phyloP scores from a whole-genome alignment of 2,797 vertebrate species.

The Petrocephalus sullivani region DNA sequence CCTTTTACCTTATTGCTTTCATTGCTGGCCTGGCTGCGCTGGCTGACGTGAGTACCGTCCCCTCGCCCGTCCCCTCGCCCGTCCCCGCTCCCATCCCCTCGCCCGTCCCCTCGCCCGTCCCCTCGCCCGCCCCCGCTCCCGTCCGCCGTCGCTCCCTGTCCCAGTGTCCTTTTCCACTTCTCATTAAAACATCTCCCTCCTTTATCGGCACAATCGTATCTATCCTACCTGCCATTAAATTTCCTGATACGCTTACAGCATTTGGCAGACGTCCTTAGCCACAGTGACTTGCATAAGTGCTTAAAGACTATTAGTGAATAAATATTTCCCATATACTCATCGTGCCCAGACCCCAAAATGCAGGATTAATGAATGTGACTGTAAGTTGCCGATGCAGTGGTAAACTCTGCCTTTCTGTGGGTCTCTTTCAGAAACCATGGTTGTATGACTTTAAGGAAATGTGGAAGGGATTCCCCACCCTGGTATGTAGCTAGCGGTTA shows the following conservation, averaged over 20 bases:
- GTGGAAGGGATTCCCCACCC: constrained; percentile 86
- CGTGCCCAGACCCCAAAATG: too few species aligned
- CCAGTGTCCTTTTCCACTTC: background rate
- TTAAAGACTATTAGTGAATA: too few species aligned
- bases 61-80: constrained; percentile 2
- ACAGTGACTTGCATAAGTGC: too few species aligned
- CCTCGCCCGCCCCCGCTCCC: background rate
- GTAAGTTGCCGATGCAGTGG: background rate
- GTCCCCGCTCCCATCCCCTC: background rate
- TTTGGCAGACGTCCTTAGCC: too few species aligned
- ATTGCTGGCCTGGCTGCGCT: constrained; percentile 86
- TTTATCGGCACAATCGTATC: background rate
- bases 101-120: constrained; percentile 9
- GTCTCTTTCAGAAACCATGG: constrained; percentile 79
- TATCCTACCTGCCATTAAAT: background rate
- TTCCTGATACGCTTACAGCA: background rate
- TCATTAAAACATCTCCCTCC: background rate
- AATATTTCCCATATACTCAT: too few species aligned
- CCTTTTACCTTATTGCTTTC: constrained; percentile 94
- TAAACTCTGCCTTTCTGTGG: background rate
- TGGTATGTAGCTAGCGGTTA: constrained; percentile 62
- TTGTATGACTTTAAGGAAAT: constrained; percentile 83
- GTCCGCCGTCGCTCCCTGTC: background rate
- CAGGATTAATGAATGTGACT: background rate
- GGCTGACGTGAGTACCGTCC: constrained; percentile 78